These are phyloP conservation scores for Hyaena hyaena DNA, from an alignment of 2,113 vertebrate species.

Conservation along the genomic window DNA sequence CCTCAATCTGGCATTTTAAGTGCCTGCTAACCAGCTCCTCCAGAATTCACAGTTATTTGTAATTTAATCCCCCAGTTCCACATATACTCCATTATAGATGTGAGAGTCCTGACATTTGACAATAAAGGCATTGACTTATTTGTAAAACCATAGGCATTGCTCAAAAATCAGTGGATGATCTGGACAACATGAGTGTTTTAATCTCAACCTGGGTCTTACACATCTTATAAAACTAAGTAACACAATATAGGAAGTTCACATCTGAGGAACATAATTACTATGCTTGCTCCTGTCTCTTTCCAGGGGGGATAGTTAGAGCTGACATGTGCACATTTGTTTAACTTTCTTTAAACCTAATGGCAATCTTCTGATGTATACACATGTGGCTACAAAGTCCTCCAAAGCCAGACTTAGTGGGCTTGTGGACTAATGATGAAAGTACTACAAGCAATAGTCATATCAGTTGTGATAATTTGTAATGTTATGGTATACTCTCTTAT, in stretches of 20 bases:
- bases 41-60: neutral
- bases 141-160: neutral
- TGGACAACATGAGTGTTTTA: neutral
- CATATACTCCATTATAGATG: neutral
- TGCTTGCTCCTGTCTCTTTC: neutral
- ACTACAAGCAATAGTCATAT: neutral
- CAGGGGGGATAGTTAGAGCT: neutral
- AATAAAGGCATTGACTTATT: neutral
- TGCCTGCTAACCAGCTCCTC: neutral
- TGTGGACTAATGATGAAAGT: neutral
- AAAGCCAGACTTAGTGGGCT: neutral
- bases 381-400: neutral
- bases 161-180: neutral
- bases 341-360: neutral
- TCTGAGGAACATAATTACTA: neutral
- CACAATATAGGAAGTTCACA: neutral
- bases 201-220: neutral
- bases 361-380: neutral
- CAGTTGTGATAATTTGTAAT: neutral
- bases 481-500: neutral
- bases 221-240: neutral
- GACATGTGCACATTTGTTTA: neutral
- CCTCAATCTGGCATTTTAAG: neutral
- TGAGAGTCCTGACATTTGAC: neutral
- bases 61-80: neutral